phyloP scores from a whole-genome alignment of 2,888 invertebrate species.

The Drosophila emarginata region DNA sequence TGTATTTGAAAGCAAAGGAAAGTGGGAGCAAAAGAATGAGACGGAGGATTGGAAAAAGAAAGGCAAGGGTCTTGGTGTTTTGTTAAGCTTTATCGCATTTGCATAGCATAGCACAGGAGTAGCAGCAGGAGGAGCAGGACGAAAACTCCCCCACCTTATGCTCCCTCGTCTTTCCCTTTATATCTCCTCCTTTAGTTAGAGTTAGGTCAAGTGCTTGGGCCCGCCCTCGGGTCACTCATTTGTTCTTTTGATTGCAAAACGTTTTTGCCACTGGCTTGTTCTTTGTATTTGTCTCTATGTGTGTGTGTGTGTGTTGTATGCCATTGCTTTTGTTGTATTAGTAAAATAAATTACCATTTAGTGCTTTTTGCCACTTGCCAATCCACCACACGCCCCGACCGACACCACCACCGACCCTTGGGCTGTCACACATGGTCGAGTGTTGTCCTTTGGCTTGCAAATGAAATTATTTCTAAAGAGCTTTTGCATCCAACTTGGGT shows the following conservation, averaged over 20 bases:
- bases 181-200: conserved; percentile 17
- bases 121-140: too few species aligned
- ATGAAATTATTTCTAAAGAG: conserved; percentile 74
- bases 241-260: conserved; percentile 72
- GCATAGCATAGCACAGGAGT: conserved; percentile 49
- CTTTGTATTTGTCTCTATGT: conserved; percentile 14
- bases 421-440: conserved; percentile 67
- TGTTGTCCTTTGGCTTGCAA: conserved; percentile 72
- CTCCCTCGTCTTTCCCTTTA: neutral
- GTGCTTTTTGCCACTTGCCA: conserved; percentile 71
- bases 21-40: neutral
- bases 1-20: neutral
- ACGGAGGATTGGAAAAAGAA: neutral
- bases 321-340: conserved; percentile 69
- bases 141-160: neutral
- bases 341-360: conserved; percentile 78
- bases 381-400: conserved; percentile 13
- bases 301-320: conserved; percentile 14
- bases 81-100: conserved; percentile 72
- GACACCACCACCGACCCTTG: conserved; percentile 22
- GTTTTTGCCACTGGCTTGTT: conserved; percentile 41
- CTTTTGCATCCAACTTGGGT: conserved; percentile 55
- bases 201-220: conserved; percentile 61
- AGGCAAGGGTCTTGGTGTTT: conserved; percentile 43
- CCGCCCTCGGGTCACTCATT: conserved; percentile 71